Evolutionary conservation across 2,113 vertebrate species (phyloP), one percentile per base, ranked within the genome.

Genomic region (Phalacrocorax brasilianus): DNA sequence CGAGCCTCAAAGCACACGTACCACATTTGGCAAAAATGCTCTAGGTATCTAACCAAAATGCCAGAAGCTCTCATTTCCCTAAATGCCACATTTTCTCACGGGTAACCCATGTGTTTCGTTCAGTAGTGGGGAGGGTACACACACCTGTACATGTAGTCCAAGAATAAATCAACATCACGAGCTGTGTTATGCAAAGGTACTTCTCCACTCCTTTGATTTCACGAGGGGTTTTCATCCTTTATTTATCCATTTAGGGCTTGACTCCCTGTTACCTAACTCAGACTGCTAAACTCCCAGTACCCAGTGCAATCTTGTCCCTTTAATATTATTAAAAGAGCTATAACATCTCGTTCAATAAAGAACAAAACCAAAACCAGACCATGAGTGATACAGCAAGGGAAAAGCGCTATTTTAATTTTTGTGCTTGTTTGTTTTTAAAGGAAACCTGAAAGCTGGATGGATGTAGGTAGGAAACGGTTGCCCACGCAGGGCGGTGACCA

Each of bases 191-290:
- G 6, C 63, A 65, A 71, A 56, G 6, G 3, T 32, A 61, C 1
- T 66, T 63, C 52, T 71, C 65, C 42, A 20, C 4, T 9, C 10
- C 17, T 50, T 1, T 23, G 38, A 28, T 55, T 11, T 8, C 42
- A 21, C 6, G 9, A 76, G 35, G 28, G 15, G 75, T 86, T 85
- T 12, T 52, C 20, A 74, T 5, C 7, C 28, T 4, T 74, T 38
- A 21, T 38, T 86, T 17, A 4, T 65, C 9, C 17, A 4, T 12
- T 81, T 53, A 58, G 16, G 35, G 4, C 23, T 65, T 0, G 0
- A 56, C 5, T 58, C 18, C 27, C 26, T 28, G 16, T 62, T 67
- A 28, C 21, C 52, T 28, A 79, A 2, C n/a, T 82, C 47, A 88
- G 19, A 5, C 28, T 65, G 23, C 10, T 44, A 55, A 73, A 75